These are phyloP conservation scores for Synanthedon tipuliformis DNA, from an alignment of 2,888 invertebrate genomes.

Conservation along the genomic window DNA sequence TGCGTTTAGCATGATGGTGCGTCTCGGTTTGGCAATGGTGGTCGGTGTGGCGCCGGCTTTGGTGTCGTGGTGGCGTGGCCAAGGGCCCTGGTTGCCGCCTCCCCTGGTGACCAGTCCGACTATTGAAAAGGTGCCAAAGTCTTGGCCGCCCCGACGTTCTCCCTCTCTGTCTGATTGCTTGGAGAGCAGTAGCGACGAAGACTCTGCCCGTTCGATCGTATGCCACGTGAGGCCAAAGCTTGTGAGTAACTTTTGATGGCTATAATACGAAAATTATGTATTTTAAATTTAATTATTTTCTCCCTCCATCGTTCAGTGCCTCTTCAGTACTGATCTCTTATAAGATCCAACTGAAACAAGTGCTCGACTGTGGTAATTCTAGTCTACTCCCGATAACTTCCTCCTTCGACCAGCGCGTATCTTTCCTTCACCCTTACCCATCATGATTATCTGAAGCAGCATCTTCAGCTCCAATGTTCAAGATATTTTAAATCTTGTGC, in stretches of 20 bases:
- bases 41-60: constrained; percentile 64
- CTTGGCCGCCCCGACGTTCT: constrained; percentile 46
- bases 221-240: constrained; percentile 59
- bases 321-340: no score
- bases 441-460: no score
- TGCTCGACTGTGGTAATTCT: no score
- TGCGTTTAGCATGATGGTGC: constrained; percentile 40
- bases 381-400: no score
- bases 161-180: constrained; percentile 64
- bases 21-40: constrained; percentile 60
- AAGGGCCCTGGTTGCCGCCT: constrained; percentile 31
- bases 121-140: constrained; percentile 35
- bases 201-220: constrained; percentile 56
- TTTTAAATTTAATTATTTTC: no score
- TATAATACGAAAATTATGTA: no score
- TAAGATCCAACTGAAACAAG: no score
- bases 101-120: constrained; percentile 24
- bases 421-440: no score
- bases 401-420: no score
- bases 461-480: no score
- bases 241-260: constrained; percentile 30
- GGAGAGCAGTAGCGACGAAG: constrained; percentile 59
- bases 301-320: no score
- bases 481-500: no score
- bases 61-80: constrained; percentile 63